phyloP scores from a whole-genome alignment of 2,113 vertebrate species.

The Protobothrops flavoviridis region DNA sequence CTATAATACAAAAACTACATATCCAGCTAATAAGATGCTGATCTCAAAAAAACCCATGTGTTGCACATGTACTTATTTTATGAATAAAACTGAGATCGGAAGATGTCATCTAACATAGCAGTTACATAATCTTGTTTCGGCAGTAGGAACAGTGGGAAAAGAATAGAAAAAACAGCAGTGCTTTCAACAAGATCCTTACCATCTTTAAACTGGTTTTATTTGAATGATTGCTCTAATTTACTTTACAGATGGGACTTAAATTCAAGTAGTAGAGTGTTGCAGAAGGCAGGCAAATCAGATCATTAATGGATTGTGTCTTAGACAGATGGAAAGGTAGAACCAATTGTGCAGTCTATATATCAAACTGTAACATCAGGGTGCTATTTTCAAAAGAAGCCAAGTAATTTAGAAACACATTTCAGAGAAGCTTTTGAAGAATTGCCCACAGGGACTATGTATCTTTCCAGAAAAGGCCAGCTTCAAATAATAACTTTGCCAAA shows the following conservation, averaged over 20 bases:
- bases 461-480: slow-evolving; percentile 25
- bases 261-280: neutral
- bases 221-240: slow-evolving; percentile 16
- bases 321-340: slow-evolving; percentile 25
- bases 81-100: neutral
- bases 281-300: neutral
- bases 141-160: neutral
- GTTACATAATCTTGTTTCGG: neutral
- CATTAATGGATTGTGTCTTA: slow-evolving; percentile 10
- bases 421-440: slow-evolving; percentile 27
- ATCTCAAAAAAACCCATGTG: neutral
- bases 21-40: neutral
- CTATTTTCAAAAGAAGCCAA: slow-evolving; percentile 32
- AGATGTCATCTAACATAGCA: neutral
- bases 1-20: neutral
- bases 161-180: neutral
- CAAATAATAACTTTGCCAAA: slow-evolving; percentile 9
- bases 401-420: slow-evolving; percentile 30
- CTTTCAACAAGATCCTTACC: neutral
- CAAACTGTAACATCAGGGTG: slow-evolving; percentile 23
- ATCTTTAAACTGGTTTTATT: neutral
- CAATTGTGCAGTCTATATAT: slow-evolving; percentile 7
- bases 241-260: slow-evolving; percentile 16
- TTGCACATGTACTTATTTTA: neutral
- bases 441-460: neutral